These are phyloP conservation scores for Benthosema pterotum DNA, from an alignment of 2,797 vertebrate species.

Conservation along the genomic window DNA sequence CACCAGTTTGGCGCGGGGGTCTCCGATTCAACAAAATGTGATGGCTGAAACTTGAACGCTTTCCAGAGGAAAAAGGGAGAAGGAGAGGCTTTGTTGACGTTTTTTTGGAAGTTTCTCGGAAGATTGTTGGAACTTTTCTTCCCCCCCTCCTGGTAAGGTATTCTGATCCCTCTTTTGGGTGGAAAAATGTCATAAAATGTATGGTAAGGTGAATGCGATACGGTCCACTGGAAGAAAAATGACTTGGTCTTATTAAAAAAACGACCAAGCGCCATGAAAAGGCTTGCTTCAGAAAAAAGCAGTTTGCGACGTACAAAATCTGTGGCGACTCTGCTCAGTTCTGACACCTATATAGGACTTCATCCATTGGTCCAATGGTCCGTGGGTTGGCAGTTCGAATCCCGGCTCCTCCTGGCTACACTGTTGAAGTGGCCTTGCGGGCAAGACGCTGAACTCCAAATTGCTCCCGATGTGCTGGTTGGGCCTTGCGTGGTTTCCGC, in stretches of 20 bases:
- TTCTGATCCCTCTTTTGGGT: constrained; percentile 55
- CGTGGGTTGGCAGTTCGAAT: no score
- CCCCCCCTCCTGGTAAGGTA: constrained; percentile 42
- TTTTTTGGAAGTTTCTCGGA: constrained; percentile 60
- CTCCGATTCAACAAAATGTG: constrained; percentile 49
- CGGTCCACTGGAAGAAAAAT: constrained; percentile 68
- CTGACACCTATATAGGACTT: constrained; percentile 21
- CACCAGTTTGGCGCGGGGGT: constrained; percentile 64
- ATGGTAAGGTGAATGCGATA: constrained; percentile 70
- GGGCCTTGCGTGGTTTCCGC: no score
- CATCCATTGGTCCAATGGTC: no score
- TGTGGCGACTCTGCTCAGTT: constrained; percentile 29
- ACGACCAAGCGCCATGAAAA: constrained; percentile 49
- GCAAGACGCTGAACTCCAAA: no score
- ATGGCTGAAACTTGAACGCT: constrained; percentile 51
- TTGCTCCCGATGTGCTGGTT: no score
- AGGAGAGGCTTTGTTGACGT: constrained; percentile 22
- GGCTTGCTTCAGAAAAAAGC: constrained; percentile 35
- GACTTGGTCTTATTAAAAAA: constrained; percentile 63
- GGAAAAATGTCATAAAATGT: constrained; percentile 59
- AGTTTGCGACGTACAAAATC: constrained; percentile 49
- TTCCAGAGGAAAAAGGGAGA: constrained; percentile 63
- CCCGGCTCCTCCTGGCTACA: no score
- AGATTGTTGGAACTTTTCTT: constrained; percentile 57
- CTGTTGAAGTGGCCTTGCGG: no score